Evolutionary conservation across 2,797 vertebrate species (phyloP).

Genomic region (Gallinago solitaria): DNA sequence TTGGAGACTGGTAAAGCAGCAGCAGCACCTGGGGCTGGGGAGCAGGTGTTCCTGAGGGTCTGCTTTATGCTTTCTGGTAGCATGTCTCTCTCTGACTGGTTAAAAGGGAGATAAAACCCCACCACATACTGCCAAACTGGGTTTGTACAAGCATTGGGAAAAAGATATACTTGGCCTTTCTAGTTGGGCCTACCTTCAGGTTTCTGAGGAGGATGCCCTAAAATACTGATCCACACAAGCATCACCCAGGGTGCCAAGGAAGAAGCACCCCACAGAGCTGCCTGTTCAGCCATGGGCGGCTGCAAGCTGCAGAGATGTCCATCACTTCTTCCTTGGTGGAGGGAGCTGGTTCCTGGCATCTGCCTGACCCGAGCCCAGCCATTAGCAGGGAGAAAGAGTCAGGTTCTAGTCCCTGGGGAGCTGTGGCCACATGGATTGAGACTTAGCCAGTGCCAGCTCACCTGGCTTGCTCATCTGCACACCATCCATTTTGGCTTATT

Average conservation of each 20-base stretch:
- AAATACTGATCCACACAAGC: neutral
- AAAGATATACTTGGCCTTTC: neutral
- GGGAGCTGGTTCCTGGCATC: neutral
- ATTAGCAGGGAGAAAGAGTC: neutral
- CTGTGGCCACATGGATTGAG: neutral
- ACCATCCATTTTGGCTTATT: neutral
- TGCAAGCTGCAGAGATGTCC: neutral
- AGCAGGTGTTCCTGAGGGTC: neutral
- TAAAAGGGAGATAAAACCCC: neutral
- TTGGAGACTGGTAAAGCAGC: neutral
- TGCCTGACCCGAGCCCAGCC: neutral
- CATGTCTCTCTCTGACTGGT: accelerated
- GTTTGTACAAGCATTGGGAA: neutral
- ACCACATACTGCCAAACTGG: neutral
- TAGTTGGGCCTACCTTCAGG: neutral
- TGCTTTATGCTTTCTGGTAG: neutral
- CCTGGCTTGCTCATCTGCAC: neutral
- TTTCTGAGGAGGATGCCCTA: neutral
- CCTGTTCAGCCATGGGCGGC: neutral
- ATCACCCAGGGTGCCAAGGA: accelerated
- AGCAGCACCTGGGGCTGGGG: accelerated
- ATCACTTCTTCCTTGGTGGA: neutral
- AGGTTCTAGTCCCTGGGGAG: neutral
- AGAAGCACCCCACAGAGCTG: neutral
- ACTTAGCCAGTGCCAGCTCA: neutral